phyloP scores from a whole-genome alignment of 2,113 vertebrate genomes.

The Platichthys stellatus region DNA sequence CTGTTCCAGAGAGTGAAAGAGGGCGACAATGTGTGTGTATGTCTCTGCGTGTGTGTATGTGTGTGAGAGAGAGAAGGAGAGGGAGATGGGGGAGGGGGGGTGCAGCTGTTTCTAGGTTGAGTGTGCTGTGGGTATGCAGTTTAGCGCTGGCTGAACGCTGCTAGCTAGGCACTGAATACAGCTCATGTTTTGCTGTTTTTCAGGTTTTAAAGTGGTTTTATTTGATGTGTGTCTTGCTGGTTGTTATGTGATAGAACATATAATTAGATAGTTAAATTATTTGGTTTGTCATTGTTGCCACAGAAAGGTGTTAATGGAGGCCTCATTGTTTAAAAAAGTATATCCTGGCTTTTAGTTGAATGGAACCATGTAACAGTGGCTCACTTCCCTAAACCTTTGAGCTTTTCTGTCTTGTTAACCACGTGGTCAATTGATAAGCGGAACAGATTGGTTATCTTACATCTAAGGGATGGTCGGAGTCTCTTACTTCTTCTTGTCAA shows the following conservation, averaged over 20 bases:
- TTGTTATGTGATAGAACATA: neutral
- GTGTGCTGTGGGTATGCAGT: slow-evolving; percentile 51
- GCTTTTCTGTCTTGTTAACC: neutral
- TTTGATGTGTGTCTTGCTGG: slow-evolving; percentile 4
- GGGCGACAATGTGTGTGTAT: neutral
- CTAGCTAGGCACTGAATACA: slow-evolving; percentile 60
- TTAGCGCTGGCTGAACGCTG: slow-evolving; percentile 50
- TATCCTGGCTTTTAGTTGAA: neutral
- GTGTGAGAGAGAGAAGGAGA: neutral
- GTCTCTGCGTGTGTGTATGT: neutral
- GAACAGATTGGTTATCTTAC: neutral
- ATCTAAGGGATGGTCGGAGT: too few relatives aligned
- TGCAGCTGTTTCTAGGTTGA: slow-evolving; percentile 48
- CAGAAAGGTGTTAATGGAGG: neutral
- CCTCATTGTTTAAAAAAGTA: slow-evolving; percentile 1
- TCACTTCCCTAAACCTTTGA: slow-evolving; percentile 21
- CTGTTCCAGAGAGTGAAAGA: slow-evolving; percentile 43
- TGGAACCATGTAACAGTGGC: slow-evolving; percentile 28
- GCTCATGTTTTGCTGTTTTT: slow-evolving; percentile 17
- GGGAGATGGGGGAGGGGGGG: slow-evolving; percentile 26
- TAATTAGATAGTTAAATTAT: neutral
- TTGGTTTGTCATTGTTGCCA: neutral
- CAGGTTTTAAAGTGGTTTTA: neutral
- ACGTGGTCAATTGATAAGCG: neutral
- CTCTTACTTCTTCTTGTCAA: neutral